phyloP scores from a whole-genome alignment of 2,113 vertebrate genomes.

The Labeo rohita region DNA sequence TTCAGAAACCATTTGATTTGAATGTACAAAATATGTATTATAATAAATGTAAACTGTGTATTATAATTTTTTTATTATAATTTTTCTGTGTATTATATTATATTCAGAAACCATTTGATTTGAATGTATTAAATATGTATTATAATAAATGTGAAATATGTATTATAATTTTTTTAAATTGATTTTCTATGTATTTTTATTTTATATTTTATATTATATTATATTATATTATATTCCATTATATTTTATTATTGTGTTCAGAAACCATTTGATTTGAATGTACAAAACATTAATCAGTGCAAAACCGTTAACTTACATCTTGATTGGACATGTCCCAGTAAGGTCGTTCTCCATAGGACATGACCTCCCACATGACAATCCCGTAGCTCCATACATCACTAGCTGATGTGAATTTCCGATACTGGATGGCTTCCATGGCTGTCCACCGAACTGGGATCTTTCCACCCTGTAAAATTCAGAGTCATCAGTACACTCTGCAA shows the following conservation, averaged over 20 bases:
- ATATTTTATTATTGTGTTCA: neutral
- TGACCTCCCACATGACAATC: slow-evolving; percentile 99
- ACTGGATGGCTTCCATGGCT: slow-evolving; percentile 96
- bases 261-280: neutral
- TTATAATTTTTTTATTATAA: too few relatives aligned
- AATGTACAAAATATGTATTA: too few relatives aligned
- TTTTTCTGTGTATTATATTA: too few relatives aligned
- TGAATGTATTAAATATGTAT: too few relatives aligned
- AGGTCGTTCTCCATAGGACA: slow-evolving; percentile 97
- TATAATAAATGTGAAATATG: too few relatives aligned
- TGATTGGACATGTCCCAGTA: slow-evolving; percentile 99
- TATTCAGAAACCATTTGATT: too few relatives aligned
- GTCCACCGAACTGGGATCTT: slow-evolving; percentile 99
- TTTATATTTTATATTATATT: neutral
- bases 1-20: too few relatives aligned
- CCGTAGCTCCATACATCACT: slow-evolving; percentile 98
- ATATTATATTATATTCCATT: neutral
- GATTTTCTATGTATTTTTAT: neutral
- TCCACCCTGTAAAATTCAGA: slow-evolving; percentile 82
- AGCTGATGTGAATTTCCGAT: slow-evolving; percentile 96
- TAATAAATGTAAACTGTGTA: too few relatives aligned
- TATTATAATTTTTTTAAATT: too few relatives aligned
- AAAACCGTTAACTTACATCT: slow-evolving; percentile 86
- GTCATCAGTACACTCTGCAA: slow-evolving; percentile 61
- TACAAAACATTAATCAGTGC: neutral